Percentiles rank a stretch among this genome's conserved stretches.
Evolutionary conservation across 2,888 invertebrate genomes (phyloP).

Genomic region (Drosophila pegasa): DNA sequence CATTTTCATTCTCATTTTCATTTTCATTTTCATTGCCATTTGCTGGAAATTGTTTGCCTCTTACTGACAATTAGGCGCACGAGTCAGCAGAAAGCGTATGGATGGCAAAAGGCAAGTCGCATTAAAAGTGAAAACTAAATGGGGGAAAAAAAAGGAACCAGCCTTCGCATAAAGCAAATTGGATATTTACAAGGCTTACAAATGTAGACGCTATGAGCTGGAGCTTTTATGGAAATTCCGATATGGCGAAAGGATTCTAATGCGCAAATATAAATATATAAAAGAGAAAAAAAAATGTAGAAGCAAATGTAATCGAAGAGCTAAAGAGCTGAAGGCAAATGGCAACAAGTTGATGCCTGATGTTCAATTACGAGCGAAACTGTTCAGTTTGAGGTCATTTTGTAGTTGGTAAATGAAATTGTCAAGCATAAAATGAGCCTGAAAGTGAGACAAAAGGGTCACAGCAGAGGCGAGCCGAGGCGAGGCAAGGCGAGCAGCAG

Average conservation of each 20-base stretch:
- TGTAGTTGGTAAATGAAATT: slow-evolving; percentile 62
- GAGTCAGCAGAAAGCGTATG: slow-evolving; percentile 62
- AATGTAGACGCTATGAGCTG: slow-evolving; percentile 43
- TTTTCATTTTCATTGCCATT: slow-evolving; percentile 65
- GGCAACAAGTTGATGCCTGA: slow-evolving; percentile 47
- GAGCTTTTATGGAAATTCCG: slow-evolving; percentile 55
- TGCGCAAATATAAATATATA: slow-evolving; percentile 26
- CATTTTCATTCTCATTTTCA: slow-evolving; percentile 38
- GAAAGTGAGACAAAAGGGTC: slow-evolving; percentile 52
- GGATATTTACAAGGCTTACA: slow-evolving; percentile 67
- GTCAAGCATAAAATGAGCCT: slow-evolving; percentile 55
- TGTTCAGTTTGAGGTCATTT: slow-evolving; percentile 62
- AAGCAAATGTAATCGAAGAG: slow-evolving; percentile 2
- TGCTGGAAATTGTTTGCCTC: slow-evolving; percentile 67
- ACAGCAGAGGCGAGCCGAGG: slow-evolving; percentile 2
- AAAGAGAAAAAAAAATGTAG: background rate
- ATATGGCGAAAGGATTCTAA: slow-evolving; percentile 51
- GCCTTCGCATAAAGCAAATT: slow-evolving; percentile 59
- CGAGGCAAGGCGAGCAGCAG: background rate
- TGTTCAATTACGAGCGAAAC: slow-evolving; percentile 46
- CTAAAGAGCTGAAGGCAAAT: slow-evolving; percentile 5
- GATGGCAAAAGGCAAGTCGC: slow-evolving; percentile 7
- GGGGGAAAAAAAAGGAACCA: background rate
- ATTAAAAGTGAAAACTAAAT: slow-evolving; percentile 47
- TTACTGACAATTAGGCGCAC: slow-evolving; percentile 75